A percentile compares a stretch with the other conserved stretches of the same genome.
These are phyloP conservation scores for Agelaius phoeniceus DNA, from an alignment of 2,113 vertebrate species.

Conservation along the genomic window DNA sequence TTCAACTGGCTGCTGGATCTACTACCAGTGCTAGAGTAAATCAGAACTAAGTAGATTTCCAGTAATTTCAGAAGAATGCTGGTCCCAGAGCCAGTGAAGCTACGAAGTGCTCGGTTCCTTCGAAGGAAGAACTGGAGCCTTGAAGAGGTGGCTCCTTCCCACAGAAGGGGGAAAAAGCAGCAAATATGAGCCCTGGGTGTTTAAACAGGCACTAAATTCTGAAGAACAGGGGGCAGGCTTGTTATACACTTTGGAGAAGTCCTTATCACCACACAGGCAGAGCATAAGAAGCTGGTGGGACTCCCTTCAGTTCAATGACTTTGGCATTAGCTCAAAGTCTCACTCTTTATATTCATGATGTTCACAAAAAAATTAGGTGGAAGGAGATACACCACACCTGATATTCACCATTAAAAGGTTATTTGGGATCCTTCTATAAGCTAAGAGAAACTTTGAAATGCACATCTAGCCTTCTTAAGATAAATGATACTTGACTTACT, in stretches of 20 bases:
- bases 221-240: background rate
- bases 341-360: background rate
- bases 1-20: background rate
- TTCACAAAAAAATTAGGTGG: background rate
- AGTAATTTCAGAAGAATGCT: background rate
- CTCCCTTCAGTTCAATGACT: background rate
- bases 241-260: background rate
- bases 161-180: accelerated
- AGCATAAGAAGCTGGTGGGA: background rate
- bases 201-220: background rate
- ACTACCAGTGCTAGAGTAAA: background rate
- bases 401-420: background rate
- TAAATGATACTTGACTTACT: accelerated
- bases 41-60: background rate
- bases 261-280: background rate
- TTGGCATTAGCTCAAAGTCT: background rate
- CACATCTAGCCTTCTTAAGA: background rate
- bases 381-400: background rate
- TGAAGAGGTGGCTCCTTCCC: background rate
- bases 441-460: background rate
- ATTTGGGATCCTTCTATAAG: background rate
- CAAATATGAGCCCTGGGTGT: background rate
- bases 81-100: background rate
- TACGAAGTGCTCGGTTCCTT: background rate
- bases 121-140: background rate